Evolutionary conservation across 2,797 vertebrate species (phyloP).

Genomic region (Balearica regulorum): DNA sequence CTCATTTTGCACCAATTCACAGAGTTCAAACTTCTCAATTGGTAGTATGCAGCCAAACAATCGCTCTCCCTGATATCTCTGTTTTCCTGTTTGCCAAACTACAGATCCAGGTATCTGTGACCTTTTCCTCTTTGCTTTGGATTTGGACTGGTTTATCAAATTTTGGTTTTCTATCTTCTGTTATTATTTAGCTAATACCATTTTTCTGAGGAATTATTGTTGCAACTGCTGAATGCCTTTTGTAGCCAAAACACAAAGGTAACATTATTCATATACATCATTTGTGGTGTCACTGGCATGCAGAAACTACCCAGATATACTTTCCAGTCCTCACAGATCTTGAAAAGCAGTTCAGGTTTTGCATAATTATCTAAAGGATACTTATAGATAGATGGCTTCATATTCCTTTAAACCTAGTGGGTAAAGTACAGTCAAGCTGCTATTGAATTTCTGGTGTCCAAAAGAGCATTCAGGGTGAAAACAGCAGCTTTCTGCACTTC

Average conservation of each 20-base stretch:
- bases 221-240: conserved; percentile 1
- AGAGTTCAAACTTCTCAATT: not conserved
- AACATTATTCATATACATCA: not conserved
- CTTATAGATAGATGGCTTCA: not conserved
- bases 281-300: not conserved
- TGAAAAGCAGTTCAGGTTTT: conserved; percentile 6
- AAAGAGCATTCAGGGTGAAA: not conserved
- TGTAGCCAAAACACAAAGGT: not conserved
- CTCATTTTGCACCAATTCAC: not conserved
- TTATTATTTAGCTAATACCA: not conserved
- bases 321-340: not conserved
- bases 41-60: not conserved
- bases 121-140: not conserved
- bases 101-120: not conserved
- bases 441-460: not conserved
- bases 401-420: not conserved
- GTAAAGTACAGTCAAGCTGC: not conserved
- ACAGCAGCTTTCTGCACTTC: not conserved
- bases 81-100: not conserved
- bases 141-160: not conserved
- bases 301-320: not conserved
- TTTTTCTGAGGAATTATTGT: conserved; percentile 18
- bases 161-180: not conserved
- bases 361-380: conserved; percentile 7
- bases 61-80: not conserved